Evolutionary conservation across 2,888 invertebrate genomes (phyloP), one percentile per base, ranked within the genome.

Genomic region (Drosophila nigricruria): DNA sequence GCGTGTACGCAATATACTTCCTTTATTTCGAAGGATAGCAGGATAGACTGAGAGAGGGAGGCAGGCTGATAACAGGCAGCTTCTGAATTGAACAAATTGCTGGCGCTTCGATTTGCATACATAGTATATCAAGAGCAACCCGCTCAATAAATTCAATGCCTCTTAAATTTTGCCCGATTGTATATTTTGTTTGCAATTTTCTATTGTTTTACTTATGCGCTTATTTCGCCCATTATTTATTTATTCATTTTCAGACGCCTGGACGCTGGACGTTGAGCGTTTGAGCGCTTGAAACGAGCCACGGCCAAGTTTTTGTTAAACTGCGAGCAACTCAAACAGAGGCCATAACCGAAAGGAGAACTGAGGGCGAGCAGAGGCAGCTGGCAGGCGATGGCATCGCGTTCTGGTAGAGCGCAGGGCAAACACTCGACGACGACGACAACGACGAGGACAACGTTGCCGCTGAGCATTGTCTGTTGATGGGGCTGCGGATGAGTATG

Each of bases 221-320:
- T 47, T 54, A 57, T 72, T 81, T 70, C 52, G 81, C 61, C 67
- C 81, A 81, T 71, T 52, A 84, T 78, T 75, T 82, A 88, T 88
- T 82, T 76, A 76, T 82, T 79, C 64, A 68, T 56, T 84, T 84
- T 45, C 90, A 84, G 83, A 54, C 65, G 56, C 20, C 34, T 58
- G 64, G 49, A 52, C 60, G 63, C 43, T 63, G 64, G 75, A 58
- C 65, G 63, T 57, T 65, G 47, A 52, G 67, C 63, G 70, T 56
- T 62, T 61, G 53, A 79, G 66, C 59, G 23, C 57, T 42, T 59
- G 58, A 38, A 68, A 40, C 53, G 54, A 58, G 47, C 23, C 42
- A 30, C 43, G 27, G n/a, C 25, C 59, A 81, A 69, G 69, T 70
- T 67, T 67, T 70, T 69, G 69, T 70, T 65, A 56, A 65, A 53